Conservation (phyloP, 37 sponge, comb jelly and placozoan species). For the Cladorhizidae sp. region DNA sequence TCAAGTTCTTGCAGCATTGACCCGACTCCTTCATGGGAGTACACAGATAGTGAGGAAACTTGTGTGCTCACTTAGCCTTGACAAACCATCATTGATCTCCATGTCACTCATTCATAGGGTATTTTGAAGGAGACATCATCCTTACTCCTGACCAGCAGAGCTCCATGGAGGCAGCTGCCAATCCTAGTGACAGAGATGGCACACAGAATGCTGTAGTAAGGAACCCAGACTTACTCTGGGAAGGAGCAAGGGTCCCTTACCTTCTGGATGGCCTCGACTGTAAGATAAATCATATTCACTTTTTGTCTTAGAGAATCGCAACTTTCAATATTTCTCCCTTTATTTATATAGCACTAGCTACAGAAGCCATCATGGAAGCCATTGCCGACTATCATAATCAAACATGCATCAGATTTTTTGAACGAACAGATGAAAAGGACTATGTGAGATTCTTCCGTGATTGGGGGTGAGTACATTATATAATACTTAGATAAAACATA, state of each 20-base stretch:
- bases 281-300: constrained; percentile 13
- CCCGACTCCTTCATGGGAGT: too few relatives aligned
- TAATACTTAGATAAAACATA: too few relatives aligned
- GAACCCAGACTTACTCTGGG: constrained; percentile 14
- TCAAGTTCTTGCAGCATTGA: too few relatives aligned
- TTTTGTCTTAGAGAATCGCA: too few relatives aligned
- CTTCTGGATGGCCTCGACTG: constrained; percentile 28
- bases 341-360: constrained; percentile 14
- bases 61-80: too few relatives aligned
- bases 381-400: constrained; percentile 41
- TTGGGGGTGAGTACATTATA: constrained; percentile 43
- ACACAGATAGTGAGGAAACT: too few relatives aligned
- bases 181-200: constrained; percentile 10
- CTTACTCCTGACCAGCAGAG: constrained; percentile 63
- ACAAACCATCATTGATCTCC: too few relatives aligned
- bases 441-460: constrained; percentile 67
- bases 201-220: constrained; percentile 51
- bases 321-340: too few relatives aligned
- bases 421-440: constrained; percentile 46
- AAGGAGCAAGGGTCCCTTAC: constrained; percentile 30
- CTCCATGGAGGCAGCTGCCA: constrained; percentile 27
- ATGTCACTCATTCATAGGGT: too few relatives aligned
- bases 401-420: constrained; percentile 61
- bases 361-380: constrained; percentile 51
- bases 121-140: constrained; percentile 61